Base-by-base conservation (phyloP, 2,797 vertebrate species). In the Emydoidea blandingii region DNA sequence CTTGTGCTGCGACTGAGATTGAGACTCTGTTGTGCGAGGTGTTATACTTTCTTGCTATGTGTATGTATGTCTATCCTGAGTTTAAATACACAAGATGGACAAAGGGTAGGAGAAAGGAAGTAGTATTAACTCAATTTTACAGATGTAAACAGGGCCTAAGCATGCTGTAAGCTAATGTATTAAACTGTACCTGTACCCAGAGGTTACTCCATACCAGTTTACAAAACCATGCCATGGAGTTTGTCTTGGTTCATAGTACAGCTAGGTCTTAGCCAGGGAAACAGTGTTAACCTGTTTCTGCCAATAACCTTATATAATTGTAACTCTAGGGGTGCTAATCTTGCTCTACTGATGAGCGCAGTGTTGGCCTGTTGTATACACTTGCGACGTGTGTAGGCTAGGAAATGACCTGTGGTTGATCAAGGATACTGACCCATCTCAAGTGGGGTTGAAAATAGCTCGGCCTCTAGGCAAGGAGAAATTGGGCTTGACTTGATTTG, bases 181-280 rank as follows among this genome's bases (percentile, higher is more conserved):
- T 72, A 47, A 83, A 72, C 31, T 47, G 21, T 53, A 50, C 56
- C 15, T 83, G 6, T 37, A 19, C 29, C 37, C 21, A n/a, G 3
- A n/a, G 74, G 5, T 15, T n/a, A 37, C 53, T 84, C 54, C 21
- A 56, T 41, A 49, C 0, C 3, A 0, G 0, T 31, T 49, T 84
- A 34, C 29, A 27, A 78, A 57, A 44, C 5, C 5, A 2, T 7
- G 50, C 54, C 81, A 44, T 68, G 54, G 27, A 27, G 47, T 87
- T 87, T 80, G 57, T 19, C 25, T 25, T 27, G 56, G 18, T 12
- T 53, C 15, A 8, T 78, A 50, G 18, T 5, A 5, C 4, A 8
- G 34, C 37, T 68, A 49, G 56, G 41, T 34, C 76, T 90, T 56
- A n/a, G 12, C 15, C 14, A 2, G n/a, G 84, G 81, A 29, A 84